Evolutionary conservation across 2,797 vertebrate genomes (phyloP).

Genomic region (Sandelia bainsii): DNA sequence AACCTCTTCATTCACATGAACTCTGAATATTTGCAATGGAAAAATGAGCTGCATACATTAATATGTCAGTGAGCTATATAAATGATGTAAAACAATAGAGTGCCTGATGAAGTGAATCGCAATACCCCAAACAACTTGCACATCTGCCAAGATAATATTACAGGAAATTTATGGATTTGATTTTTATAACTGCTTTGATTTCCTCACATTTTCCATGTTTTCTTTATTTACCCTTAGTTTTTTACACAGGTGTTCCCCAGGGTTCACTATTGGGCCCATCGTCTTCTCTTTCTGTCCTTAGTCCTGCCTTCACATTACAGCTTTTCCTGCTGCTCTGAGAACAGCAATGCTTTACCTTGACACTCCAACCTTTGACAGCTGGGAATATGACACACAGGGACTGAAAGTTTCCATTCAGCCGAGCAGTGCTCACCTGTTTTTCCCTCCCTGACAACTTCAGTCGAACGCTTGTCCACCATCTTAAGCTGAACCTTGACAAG

Average conservation of each 20-base stretch:
- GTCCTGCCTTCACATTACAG: constrained; percentile 25
- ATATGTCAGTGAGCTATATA: too few relatives aligned
- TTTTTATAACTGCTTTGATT: too few relatives aligned
- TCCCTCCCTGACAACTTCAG: constrained; percentile 37
- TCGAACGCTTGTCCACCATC: constrained; percentile 41
- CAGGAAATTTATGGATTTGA: neutral
- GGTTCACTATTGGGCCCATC: constrained; percentile 23
- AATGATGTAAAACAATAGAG: too few relatives aligned
- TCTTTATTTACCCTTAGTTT: neutral
- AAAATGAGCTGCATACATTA: too few relatives aligned
- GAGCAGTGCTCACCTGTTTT: constrained; percentile 35
- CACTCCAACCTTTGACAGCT: constrained; percentile 23
- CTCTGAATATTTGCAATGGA: too few relatives aligned
- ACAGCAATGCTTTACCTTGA: constrained; percentile 26
- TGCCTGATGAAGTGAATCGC: neutral
- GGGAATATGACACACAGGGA: constrained; percentile 33
- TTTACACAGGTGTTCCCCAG: constrained; percentile 39
- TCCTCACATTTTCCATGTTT: neutral
- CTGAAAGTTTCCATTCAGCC: constrained; percentile 43
- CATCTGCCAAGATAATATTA: neutral
- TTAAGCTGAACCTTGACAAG: constrained; percentile 40
- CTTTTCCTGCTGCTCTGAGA: constrained; percentile 31
- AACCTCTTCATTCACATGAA: too few relatives aligned
- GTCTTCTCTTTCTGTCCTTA: constrained; percentile 28
- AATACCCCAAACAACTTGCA: neutral